Evolutionary conservation across 2,113 vertebrate species (phyloP).

Genomic region (Vombatus ursinus): DNA sequence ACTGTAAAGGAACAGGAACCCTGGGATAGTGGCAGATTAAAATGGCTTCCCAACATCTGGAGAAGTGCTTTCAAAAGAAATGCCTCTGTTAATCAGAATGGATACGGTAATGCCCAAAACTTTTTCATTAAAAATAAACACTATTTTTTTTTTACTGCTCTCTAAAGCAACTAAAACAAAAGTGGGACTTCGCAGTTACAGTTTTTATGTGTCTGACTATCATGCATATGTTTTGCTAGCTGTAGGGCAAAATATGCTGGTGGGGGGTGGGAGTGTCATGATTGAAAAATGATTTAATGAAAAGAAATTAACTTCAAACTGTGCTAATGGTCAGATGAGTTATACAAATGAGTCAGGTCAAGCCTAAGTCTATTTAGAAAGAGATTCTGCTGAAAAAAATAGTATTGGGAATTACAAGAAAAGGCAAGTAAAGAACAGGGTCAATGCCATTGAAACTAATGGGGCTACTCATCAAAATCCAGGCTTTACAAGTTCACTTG

Average conservation of each 20-base stretch:
- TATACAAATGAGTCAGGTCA: background rate
- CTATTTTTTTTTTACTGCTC: background rate
- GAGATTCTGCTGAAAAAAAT: slow-evolving; percentile 61
- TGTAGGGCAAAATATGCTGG: background rate
- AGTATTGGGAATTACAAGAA: slow-evolving; percentile 45
- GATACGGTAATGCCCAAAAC: background rate
- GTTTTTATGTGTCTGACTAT: background rate
- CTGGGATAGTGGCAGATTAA: background rate
- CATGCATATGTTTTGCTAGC: background rate
- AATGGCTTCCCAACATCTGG: background rate
- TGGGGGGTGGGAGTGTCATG: background rate
- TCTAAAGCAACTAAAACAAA: background rate
- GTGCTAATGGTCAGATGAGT: background rate
- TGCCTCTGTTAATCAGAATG: background rate
- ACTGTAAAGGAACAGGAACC: background rate
- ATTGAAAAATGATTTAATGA: slow-evolving; percentile 16
- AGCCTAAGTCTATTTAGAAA: slow-evolving; percentile 65
- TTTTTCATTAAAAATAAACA: background rate
- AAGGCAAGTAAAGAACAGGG: slow-evolving; percentile 52
- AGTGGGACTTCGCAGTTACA: background rate
- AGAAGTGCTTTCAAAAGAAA: background rate
- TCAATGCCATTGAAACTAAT: background rate
- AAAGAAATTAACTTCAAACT: background rate
- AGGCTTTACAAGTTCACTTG: slow-evolving; percentile 41
- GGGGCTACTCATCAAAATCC: slow-evolving; percentile 44